Base-by-base conservation (phyloP, 2,888 invertebrate genomes). In the Dioctria rufipes region DNA sequence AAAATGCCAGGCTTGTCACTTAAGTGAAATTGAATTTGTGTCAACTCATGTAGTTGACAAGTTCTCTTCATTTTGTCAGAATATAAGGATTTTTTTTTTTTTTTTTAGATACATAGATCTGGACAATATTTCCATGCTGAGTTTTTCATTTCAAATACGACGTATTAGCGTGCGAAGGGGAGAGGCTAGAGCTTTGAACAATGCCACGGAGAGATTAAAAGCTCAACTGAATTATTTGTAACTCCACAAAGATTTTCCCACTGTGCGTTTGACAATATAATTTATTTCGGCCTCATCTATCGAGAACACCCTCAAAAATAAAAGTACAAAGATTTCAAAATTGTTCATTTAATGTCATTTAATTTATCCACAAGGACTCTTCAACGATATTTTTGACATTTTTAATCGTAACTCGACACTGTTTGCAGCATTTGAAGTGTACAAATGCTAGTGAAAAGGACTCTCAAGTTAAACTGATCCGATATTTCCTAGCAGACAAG, bases 1-100 rank as follows among this genome's bases (percentile, higher is more conserved):
- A 49, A 49, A 63, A 40, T 75, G 65, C 63, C 58, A 58, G 25
- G 13, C 60, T 54, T 65, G 51, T 80, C 80, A 75, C 75, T 66
- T 75, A 25, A 54, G 65, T 46, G 39, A 80, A 80, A 80, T 80
- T 80, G 73, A 80, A 80, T 75, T 80, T 80, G 42, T 75, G 75
- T 80, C 80, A 75, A 80, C 58, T 80, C 66, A 73, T 65, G 66
- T 46, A 63, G 63, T 49, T 77, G 63, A 63, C 77, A 77, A 77
- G 61, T 49, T 63, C 77, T 77, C 77, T 46, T 63, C 77, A 61
- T 77, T 77, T 77, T 77, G 63, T 61, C 77, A 77, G 49, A 13
- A 63, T 37, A 37, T 46, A 77, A 77, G 49, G 1, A 6, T 46
- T 5, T 46, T 46, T 46, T 46, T 46, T 46, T 8, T 46, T 46